Evolutionary conservation across 1,140 invertebrate genomes (phyloP).

Genomic region (Scaptomyza montana): DNA sequence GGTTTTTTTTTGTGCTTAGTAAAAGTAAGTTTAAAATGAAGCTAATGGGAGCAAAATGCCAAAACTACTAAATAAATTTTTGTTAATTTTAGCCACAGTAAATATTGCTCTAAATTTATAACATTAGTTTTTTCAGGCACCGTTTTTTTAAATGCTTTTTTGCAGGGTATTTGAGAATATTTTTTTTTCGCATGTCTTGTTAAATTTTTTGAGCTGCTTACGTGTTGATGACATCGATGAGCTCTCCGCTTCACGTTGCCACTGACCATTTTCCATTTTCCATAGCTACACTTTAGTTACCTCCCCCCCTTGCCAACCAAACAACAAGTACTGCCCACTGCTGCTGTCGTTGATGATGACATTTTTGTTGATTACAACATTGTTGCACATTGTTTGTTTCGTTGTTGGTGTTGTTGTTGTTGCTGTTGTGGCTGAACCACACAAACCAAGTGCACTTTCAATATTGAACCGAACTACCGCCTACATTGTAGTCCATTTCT

Average conservation of each 20-base stretch:
- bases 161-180: slow-evolving; percentile 12
- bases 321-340: not conserved
- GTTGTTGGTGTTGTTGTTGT: slow-evolving; percentile 29
- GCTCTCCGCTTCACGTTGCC: slow-evolving; percentile 48
- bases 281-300: slow-evolving; percentile 9
- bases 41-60: no score
- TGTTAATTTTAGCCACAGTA: no score
- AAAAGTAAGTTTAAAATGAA: no score
- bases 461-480: slow-evolving; percentile 46
- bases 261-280: slow-evolving; percentile 52
- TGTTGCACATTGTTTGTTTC: slow-evolving; percentile 57
- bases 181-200: slow-evolving; percentile 11
- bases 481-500: not conserved
- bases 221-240: slow-evolving; percentile 61
- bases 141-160: not conserved
- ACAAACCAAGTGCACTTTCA: slow-evolving; percentile 63
- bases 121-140: not conserved
- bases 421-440: slow-evolving; percentile 45
- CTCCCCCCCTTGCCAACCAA: not conserved
- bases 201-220: slow-evolving; percentile 49
- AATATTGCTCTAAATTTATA: no score
- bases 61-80: no score
- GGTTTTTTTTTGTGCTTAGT: no score
- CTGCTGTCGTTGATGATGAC: slow-evolving; percentile 53
- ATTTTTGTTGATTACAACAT: slow-evolving; percentile 64